These are phyloP conservation scores for Diceros bicornis DNA, from an alignment of 2,797 vertebrate genomes.

Conservation along the genomic window DNA sequence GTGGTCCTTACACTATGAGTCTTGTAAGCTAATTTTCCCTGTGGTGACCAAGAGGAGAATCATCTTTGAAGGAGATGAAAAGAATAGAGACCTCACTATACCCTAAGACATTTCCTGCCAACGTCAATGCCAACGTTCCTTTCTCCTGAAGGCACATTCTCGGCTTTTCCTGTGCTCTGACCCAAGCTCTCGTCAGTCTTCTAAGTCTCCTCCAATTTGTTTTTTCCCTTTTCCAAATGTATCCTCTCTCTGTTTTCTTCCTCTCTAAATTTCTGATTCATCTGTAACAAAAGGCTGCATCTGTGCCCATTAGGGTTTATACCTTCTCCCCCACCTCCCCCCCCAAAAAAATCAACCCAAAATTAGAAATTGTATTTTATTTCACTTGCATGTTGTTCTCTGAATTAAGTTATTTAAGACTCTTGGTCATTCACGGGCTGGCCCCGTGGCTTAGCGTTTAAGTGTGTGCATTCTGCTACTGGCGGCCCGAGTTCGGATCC, in stretches of 20 bases:
- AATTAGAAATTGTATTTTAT: neutral
- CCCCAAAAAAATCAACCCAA: neutral
- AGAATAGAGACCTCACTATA: neutral
- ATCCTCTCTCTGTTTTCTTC: neutral
- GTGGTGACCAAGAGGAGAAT: neutral
- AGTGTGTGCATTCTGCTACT: too few relatives aligned
- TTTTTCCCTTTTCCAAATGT: neutral
- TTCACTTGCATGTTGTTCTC: neutral
- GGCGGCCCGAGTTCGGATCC: too few relatives aligned
- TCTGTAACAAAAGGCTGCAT: neutral
- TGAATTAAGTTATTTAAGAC: neutral
- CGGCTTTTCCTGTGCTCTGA: neutral
- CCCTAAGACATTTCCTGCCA: neutral
- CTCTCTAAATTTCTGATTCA: neutral
- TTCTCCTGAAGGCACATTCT: neutral
- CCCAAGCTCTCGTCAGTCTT: neutral
- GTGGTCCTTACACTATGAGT: neutral
- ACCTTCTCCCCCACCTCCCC: fast-evolving
- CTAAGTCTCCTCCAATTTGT: neutral
- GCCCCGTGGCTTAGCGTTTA: too few relatives aligned
- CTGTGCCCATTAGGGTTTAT: neutral
- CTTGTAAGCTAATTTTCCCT: neutral
- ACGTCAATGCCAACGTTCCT: neutral
- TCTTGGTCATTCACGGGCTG: neutral
- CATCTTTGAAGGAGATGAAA: neutral